Percentiles rank a stretch among this genome's conserved stretches.
These are phyloP conservation scores for Eupithecia exiguata DNA, from an alignment of 2,888 invertebrate species.

Conservation along the genomic window DNA sequence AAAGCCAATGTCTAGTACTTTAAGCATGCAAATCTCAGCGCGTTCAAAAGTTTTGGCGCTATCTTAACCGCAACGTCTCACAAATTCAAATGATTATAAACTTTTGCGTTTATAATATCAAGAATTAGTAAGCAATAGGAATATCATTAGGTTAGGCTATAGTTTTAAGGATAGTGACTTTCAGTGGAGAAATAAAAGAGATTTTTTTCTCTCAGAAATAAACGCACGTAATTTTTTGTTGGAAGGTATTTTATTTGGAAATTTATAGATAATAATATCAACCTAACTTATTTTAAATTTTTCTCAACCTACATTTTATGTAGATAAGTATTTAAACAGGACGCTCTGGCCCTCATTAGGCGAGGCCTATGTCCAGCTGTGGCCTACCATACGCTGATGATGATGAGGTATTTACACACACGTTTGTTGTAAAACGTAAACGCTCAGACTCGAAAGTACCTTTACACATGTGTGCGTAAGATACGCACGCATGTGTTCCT, in stretches of 20 bases:
- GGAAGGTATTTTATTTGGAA: not conserved
- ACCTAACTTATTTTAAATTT: not conserved
- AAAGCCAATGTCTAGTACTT: not conserved
- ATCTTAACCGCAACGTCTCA: no score
- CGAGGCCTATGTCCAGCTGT: no score
- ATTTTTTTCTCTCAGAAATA: not conserved
- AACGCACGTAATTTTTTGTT: not conserved
- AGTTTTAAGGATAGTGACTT: not conserved
- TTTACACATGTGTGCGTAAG: slow-evolving; percentile 59
- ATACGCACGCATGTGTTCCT: slow-evolving; percentile 64
- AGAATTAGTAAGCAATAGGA: no score
- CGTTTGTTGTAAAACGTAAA: not conserved
- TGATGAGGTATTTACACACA: not conserved
- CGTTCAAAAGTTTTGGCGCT: not conserved
- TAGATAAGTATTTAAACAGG: not conserved
- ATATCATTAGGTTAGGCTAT: not conserved
- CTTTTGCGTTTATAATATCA: no score
- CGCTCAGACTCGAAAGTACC: not conserved
- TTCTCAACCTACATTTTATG: not conserved
- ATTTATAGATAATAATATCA: not conserved
- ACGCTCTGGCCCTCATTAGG: no score
- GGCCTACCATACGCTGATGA: no score
- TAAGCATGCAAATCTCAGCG: not conserved
- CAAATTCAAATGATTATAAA: no score
- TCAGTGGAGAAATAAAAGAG: not conserved